Percentiles rank a stretch among this genome's conserved stretches.
phyloP scores from a whole-genome alignment of 37 sponge, comb jelly and placozoan species.

The Hormiphora californensis region DNA sequence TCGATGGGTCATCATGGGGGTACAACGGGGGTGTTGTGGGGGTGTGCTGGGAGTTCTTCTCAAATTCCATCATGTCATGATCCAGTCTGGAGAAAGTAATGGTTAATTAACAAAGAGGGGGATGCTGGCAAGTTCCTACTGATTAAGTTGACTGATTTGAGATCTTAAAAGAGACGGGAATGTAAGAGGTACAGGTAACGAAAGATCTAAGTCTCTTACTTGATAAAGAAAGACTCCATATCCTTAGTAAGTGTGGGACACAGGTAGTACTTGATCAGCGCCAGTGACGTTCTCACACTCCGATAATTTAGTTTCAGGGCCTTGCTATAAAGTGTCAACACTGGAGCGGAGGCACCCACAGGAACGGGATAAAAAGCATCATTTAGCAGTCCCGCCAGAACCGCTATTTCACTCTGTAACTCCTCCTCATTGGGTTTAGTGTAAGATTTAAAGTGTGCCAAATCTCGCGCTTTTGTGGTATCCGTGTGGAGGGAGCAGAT shows the following conservation, averaged over 20 bases:
- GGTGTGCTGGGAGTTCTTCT: not conserved
- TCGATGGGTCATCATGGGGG: not conserved
- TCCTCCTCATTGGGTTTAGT: constrained; percentile 27
- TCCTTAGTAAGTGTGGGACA: constrained; percentile 11
- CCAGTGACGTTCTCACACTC: not conserved
- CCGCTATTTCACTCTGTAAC: not conserved
- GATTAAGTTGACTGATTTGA: too few species aligned
- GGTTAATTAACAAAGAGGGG: not conserved
- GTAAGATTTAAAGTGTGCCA: constrained; percentile 8
- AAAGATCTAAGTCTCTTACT: too few species aligned
- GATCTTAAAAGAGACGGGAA: too few species aligned
- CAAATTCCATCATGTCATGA: not conserved
- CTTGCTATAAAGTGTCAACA: not conserved
- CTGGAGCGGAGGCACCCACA: constrained; percentile 18
- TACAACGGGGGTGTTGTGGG: not conserved
- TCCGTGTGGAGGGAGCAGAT: not conserved
- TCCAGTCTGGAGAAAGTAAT: not conserved
- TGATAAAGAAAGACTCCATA: constrained; percentile 23
- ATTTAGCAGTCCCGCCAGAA: not conserved
- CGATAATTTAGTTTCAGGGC: not conserved
- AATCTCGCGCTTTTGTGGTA: not conserved
- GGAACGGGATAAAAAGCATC: constrained; percentile 1
- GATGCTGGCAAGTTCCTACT: too few species aligned
- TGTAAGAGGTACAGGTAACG: too few species aligned
- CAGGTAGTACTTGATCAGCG: constrained; percentile 20